Conservation (phyloP, 2,113 vertebrate species). For the Brachypteracias leptosomus region DNA sequence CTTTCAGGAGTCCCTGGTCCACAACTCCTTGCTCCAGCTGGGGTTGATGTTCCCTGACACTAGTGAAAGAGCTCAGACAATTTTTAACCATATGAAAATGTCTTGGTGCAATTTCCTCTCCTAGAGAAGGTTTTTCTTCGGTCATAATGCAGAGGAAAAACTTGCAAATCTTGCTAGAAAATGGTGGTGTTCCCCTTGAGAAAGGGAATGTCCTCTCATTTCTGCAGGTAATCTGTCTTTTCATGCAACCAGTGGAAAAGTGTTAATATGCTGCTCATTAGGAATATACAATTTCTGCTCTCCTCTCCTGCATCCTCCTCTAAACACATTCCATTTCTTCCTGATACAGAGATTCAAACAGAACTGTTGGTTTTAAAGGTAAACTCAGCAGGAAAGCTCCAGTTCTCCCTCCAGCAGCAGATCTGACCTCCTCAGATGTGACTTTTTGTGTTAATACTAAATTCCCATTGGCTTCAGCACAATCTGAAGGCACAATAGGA, state of each 20-base stretch:
- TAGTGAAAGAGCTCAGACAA: neutral
- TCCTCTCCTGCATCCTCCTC: neutral
- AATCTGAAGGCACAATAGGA: constrained; percentile 19
- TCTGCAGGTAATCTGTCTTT: neutral
- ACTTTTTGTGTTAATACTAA: constrained; percentile 9
- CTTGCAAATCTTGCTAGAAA: neutral
- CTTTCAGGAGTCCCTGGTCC: neutral
- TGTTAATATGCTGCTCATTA: neutral
- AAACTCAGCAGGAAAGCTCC: neutral
- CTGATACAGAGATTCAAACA: neutral
- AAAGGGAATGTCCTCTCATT: neutral
- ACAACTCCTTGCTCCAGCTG: neutral
- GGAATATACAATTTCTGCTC: neutral
- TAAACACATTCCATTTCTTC: neutral
- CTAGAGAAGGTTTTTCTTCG: neutral
- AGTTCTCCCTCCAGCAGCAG: neutral
- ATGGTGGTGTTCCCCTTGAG: rapidly evolving
- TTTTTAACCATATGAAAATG: neutral
- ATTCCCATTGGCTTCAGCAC: constrained; percentile 34
- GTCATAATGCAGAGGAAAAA: neutral
- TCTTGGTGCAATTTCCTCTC: neutral
- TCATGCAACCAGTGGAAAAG: neutral
- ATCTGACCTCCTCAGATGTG: neutral
- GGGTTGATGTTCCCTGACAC: neutral
- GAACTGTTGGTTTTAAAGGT: neutral